A percentile compares a stretch with the other conserved stretches of the same genome.
Evolutionary conservation across 2,888 invertebrate genomes (phyloP).

Genomic region (Nomada fabriciana): DNA sequence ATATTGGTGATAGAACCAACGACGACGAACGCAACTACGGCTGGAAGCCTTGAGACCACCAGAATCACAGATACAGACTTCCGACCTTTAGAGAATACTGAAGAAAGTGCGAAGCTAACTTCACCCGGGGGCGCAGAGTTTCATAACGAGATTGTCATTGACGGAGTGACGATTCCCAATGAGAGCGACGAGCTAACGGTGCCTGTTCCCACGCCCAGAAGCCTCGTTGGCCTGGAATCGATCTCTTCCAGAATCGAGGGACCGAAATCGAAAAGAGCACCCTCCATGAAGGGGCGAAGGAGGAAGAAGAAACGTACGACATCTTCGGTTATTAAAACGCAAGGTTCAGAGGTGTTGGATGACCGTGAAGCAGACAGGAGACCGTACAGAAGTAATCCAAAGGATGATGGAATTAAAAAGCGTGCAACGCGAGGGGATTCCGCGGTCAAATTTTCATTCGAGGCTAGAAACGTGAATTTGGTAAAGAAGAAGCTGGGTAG

Average conservation of each 20-base stretch:
- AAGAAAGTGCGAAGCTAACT: neutral
- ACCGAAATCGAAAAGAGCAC: neutral
- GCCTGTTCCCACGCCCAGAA: too few relatives aligned
- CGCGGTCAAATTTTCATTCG: slow-evolving; percentile 24
- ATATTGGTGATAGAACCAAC: neutral
- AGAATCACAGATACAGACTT: slow-evolving; percentile 44
- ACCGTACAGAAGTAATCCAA: neutral
- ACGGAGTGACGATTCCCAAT: slow-evolving; percentile 41
- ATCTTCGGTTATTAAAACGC: neutral
- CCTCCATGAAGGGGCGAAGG: neutral
- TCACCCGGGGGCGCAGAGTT: slow-evolving; percentile 16
- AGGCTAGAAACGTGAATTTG: slow-evolving; percentile 24
- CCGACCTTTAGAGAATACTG: slow-evolving; percentile 23
- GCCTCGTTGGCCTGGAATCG: neutral
- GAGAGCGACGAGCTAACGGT: slow-evolving; percentile 21
- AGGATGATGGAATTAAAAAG: neutral
- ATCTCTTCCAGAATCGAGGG: neutral
- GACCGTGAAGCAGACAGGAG: neutral
- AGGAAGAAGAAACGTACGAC: slow-evolving; percentile 27
- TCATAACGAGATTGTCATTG: slow-evolving; percentile 50
- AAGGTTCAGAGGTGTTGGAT: neutral
- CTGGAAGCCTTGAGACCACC: slow-evolving; percentile 3
- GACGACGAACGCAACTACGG: neutral
- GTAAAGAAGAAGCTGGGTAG: slow-evolving; percentile 8
- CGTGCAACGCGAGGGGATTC: slow-evolving; percentile 6